These are phyloP conservation scores for Lamellibrachia luymesi DNA, from an alignment of 1,140 invertebrate genomes.

Conservation along the genomic window DNA sequence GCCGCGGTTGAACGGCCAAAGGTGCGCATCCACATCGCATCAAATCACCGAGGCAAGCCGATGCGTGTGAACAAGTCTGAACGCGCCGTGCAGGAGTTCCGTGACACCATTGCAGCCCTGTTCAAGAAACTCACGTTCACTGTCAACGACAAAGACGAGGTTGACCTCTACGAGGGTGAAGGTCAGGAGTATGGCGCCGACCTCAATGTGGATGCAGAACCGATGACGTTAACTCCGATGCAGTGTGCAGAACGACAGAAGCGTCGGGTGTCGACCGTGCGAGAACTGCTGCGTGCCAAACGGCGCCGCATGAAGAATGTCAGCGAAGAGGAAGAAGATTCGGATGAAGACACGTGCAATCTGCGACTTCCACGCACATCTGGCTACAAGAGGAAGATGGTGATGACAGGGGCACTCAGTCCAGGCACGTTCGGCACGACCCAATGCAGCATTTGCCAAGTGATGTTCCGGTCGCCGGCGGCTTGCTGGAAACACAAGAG, in stretches of 20 bases:
- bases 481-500: neutral
- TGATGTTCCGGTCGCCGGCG: neutral
- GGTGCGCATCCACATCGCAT: constrained; percentile 14
- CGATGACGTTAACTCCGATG: neutral
- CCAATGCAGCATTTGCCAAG: neutral
- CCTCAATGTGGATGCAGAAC: neutral
- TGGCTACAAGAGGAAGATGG: neutral
- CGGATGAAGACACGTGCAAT: neutral
- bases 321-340: neutral
- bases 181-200: neutral
- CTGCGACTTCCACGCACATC: neutral
- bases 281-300: neutral
- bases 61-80: neutral
- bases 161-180: neutral
- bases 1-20: constrained; percentile 19
- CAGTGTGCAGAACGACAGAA: neutral
- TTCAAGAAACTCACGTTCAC: constrained; percentile 8
- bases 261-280: neutral
- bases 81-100: constrained; percentile 9
- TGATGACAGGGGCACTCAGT: neutral
- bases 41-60: constrained; percentile 12
- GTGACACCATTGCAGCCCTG: constrained; percentile 4
- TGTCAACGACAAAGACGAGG: neutral
- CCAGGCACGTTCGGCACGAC: neutral
- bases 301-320: neutral